A percentile compares a stretch with the other conserved stretches of the same genome.
These are phyloP conservation scores for Sebastes taczanowskii DNA, from an alignment of 2,797 vertebrate genomes.

Conservation along the genomic window DNA sequence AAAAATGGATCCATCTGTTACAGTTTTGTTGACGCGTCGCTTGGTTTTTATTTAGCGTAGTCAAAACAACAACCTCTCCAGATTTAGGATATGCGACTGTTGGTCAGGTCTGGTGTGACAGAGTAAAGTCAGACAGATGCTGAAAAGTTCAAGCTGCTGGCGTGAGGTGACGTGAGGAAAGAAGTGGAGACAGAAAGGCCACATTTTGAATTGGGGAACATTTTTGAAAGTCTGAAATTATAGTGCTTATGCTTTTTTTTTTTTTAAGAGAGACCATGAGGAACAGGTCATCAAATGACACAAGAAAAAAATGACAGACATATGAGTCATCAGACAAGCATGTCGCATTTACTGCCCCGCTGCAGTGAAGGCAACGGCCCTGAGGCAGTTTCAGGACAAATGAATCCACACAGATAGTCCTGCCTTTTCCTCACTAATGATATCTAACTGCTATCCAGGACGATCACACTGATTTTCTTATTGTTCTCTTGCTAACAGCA, in stretches of 20 bases:
- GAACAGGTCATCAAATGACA: conserved; percentile 29
- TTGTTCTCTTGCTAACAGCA: conserved; percentile 60
- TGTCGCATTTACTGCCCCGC: conserved; percentile 26
- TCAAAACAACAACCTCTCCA: not conserved
- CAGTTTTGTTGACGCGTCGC: not conserved
- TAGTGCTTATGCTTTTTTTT: not conserved
- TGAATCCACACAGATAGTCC: conserved; percentile 43
- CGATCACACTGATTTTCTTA: conserved; percentile 63
- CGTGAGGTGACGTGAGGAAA: conserved; percentile 4
- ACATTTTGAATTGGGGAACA: conserved; percentile 15
- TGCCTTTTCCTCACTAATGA: conserved; percentile 59
- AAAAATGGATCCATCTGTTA: conserved; percentile 5
- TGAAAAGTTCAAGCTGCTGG: conserved; percentile 15
- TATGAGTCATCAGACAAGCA: conserved; percentile 64
- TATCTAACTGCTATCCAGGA: conserved; percentile 59
- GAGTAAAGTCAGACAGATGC: conserved; percentile 16
- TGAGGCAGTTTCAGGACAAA: conserved; percentile 51
- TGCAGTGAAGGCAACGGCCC: conserved; percentile 36
- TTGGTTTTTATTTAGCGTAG: not conserved
- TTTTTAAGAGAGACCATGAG: not conserved
- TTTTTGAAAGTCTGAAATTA: conserved; percentile 32
- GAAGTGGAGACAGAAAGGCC: conserved; percentile 1
- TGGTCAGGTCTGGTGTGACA: conserved; percentile 5
- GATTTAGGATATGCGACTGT: conserved; percentile 10
- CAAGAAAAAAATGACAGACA: conserved; percentile 51